Conservation (phyloP, 2,888 invertebrate genomes). For the Branchellion lobata region DNA sequence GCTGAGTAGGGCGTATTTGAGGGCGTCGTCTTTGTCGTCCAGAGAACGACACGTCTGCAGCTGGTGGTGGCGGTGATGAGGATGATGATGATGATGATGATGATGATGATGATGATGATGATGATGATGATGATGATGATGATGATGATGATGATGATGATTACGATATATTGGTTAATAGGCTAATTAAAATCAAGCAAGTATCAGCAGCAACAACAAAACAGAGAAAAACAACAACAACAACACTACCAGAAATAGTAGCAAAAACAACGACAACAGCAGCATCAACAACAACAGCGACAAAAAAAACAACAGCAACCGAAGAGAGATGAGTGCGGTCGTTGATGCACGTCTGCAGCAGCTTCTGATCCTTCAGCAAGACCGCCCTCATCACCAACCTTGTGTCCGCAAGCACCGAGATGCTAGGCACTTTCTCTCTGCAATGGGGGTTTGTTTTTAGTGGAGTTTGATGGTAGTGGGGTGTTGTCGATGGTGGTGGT, state of each 20-base stretch:
- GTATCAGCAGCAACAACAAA: too few species aligned
- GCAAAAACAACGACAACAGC: too few species aligned
- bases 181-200: too few species aligned
- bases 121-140: neutral
- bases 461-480: too few species aligned
- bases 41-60: neutral
- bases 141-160: too few species aligned
- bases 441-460: neutral
- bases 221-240: too few species aligned
- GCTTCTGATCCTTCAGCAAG: constrained; percentile 59
- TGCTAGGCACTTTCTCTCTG: constrained; percentile 61
- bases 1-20: constrained; percentile 12
- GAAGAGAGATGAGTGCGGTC: constrained; percentile 59
- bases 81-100: constrained; percentile 1
- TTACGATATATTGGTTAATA: too few species aligned
- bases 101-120: neutral
- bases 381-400: constrained; percentile 64
- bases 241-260: too few species aligned
- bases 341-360: constrained; percentile 59
- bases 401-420: constrained; percentile 62
- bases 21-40: constrained; percentile 10
- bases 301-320: constrained; percentile 46
- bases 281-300: too few species aligned
- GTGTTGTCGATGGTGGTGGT: too few species aligned
- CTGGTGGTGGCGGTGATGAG: neutral